These are phyloP conservation scores for Panulirus ornatus DNA, from an alignment of 1,140 invertebrate genomes.

Conservation along the genomic window DNA sequence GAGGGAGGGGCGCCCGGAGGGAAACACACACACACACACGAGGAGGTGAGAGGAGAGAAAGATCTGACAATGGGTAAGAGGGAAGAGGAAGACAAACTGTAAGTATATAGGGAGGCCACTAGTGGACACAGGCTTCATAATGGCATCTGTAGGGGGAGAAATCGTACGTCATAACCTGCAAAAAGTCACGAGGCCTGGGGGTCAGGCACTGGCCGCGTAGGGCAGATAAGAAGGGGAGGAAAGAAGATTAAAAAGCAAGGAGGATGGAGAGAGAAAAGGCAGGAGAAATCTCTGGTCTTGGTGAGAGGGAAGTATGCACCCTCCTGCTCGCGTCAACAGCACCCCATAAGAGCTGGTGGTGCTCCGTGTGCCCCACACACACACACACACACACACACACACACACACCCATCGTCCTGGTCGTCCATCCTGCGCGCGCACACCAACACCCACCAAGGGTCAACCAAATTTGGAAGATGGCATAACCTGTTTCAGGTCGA, in stretches of 20 bases:
- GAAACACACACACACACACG: too few relatives aligned
- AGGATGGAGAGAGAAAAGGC: neutral
- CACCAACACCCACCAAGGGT: too few relatives aligned
- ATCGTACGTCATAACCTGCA: too few relatives aligned
- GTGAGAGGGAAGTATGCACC: constrained; percentile 10
- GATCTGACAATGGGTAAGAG: too few relatives aligned
- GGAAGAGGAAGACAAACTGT: neutral
- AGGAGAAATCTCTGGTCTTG: neutral
- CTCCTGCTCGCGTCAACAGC: neutral
- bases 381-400: neutral
- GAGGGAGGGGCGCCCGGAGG: too few relatives aligned
- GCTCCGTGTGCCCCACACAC: neutral
- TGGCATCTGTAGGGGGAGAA: too few relatives aligned
- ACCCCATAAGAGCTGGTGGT: neutral
- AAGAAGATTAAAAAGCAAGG: neutral
- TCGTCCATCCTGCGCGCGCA: neutral
- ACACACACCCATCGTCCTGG: neutral
- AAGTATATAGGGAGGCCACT: too few relatives aligned
- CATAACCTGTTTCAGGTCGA: too few relatives aligned
- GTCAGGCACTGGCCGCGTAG: neutral
- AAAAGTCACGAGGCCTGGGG: too few relatives aligned
- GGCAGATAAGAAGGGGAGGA: neutral
- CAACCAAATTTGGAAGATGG: too few relatives aligned
- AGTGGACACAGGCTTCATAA: too few relatives aligned
- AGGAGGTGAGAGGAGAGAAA: too few relatives aligned